These are phyloP conservation scores for Rhinolophus sinicus DNA, from an alignment of 2,113 vertebrate species.

Conservation along the genomic window DNA sequence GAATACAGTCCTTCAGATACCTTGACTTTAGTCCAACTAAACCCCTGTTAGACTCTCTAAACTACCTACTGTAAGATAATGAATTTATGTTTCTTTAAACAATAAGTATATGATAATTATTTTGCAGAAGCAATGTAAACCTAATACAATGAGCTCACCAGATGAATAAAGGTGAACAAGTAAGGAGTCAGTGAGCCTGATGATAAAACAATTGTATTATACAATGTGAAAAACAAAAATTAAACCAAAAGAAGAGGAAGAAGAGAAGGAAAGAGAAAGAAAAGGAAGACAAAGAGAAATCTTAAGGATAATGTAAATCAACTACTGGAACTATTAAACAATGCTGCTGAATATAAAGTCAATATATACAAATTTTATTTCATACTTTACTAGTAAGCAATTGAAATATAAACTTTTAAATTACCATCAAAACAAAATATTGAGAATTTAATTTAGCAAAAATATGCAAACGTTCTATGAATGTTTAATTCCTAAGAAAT, in stretches of 20 bases:
- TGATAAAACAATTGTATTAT: neutral
- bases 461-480: neutral
- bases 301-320: neutral
- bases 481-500: neutral
- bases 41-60: neutral
- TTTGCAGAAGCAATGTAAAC: neutral
- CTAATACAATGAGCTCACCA: neutral
- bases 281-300: neutral
- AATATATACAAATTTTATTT: neutral
- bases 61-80: neutral
- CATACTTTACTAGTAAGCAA: neutral
- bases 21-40: neutral
- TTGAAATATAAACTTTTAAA: neutral
- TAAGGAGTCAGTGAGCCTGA: neutral
- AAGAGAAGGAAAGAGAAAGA: neutral
- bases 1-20: accelerated
- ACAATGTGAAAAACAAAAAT: neutral
- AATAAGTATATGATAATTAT: neutral
- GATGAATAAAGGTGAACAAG: neutral
- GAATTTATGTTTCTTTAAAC: neutral
- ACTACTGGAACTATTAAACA: neutral
- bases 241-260: neutral
- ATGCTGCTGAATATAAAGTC: neutral
- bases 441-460: neutral
- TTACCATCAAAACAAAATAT: neutral